Conservation (phyloP, 2,113 vertebrate genomes). For the Apaloderma vittatum region DNA sequence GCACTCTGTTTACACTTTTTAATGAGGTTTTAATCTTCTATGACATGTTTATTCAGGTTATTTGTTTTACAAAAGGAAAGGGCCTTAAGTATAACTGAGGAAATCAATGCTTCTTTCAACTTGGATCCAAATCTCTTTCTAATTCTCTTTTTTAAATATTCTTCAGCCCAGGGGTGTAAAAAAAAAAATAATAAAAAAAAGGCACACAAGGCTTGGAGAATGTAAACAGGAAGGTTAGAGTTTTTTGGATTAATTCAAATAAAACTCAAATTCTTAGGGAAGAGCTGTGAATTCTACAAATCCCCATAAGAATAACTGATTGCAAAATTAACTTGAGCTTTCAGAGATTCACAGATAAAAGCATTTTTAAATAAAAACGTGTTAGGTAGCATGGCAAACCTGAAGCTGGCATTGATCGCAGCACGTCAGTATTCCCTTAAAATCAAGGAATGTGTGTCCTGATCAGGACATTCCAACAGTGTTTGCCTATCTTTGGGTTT, state of each 20-base stretch:
- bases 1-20: slow-evolving; percentile 67
- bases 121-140: not conserved
- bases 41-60: slow-evolving; percentile 70
- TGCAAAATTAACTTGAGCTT: not conserved
- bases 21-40: slow-evolving; percentile 74
- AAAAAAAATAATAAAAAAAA: too few relatives aligned
- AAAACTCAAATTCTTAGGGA: not conserved
- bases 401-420: not conserved
- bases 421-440: not conserved
- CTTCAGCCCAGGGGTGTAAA: not conserved
- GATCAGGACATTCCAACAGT: rapidly evolving
- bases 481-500: not conserved
- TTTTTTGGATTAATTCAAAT: not conserved
- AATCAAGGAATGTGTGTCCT: not conserved
- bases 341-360: not conserved
- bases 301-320: not conserved
- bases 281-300: not conserved
- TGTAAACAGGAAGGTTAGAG: not conserved
- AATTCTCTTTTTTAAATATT: slow-evolving; percentile 25
- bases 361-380: not conserved
- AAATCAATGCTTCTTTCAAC: slow-evolving; percentile 26
- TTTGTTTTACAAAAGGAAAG: slow-evolving; percentile 55
- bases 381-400: not conserved
- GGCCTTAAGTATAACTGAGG: slow-evolving; percentile 24
- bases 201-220: not conserved